These are phyloP conservation scores for Centroberyx gerrardi DNA, from an alignment of 2,797 vertebrate species.

Conservation along the genomic window DNA sequence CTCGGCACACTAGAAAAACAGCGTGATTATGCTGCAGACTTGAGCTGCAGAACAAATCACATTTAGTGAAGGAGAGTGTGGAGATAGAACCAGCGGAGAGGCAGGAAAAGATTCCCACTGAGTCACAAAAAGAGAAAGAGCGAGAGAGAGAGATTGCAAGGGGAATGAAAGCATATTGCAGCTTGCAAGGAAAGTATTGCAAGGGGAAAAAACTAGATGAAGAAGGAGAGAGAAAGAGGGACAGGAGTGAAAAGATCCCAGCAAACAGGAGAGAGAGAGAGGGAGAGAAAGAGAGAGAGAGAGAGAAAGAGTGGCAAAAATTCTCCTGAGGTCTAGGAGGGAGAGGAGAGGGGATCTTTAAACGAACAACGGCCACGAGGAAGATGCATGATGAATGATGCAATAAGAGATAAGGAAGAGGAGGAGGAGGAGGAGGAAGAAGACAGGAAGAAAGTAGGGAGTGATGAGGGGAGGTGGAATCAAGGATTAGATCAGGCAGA, in stretches of 20 bases:
- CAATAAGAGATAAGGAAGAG: slow-evolving; percentile 71
- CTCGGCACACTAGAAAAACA: slow-evolving; percentile 75
- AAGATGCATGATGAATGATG: slow-evolving; percentile 68
- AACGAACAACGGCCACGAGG: slow-evolving; percentile 53
- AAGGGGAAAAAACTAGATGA: background rate
- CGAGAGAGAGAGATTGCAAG: slow-evolving; percentile 61
- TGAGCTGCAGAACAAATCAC: slow-evolving; percentile 91
- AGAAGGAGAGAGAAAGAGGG: slow-evolving; percentile 37
- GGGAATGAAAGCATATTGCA: slow-evolving; percentile 69
- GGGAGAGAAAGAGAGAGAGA: slow-evolving; percentile 19
- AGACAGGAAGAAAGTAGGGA: slow-evolving; percentile 35
- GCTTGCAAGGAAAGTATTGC: slow-evolving; percentile 58
- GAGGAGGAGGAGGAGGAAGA: slow-evolving; percentile 37
- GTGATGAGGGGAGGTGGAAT: slow-evolving; percentile 48
- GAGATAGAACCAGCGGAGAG: slow-evolving; percentile 69
- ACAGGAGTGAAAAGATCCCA: slow-evolving; percentile 9
- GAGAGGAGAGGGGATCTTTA: slow-evolving; percentile 56
- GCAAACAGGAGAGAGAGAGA: background rate
- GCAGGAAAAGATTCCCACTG: slow-evolving; percentile 76
- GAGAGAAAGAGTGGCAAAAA: slow-evolving; percentile 32
- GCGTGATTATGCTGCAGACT: slow-evolving; percentile 84
- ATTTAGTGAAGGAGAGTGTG: slow-evolving; percentile 81
- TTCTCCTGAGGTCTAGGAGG: slow-evolving; percentile 42
- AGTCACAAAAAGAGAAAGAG: slow-evolving; percentile 69
- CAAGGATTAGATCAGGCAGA: slow-evolving; percentile 64